These are phyloP conservation scores for Anniella stebbinsi DNA, from an alignment of 2,797 vertebrate genomes.

Conservation along the genomic window DNA sequence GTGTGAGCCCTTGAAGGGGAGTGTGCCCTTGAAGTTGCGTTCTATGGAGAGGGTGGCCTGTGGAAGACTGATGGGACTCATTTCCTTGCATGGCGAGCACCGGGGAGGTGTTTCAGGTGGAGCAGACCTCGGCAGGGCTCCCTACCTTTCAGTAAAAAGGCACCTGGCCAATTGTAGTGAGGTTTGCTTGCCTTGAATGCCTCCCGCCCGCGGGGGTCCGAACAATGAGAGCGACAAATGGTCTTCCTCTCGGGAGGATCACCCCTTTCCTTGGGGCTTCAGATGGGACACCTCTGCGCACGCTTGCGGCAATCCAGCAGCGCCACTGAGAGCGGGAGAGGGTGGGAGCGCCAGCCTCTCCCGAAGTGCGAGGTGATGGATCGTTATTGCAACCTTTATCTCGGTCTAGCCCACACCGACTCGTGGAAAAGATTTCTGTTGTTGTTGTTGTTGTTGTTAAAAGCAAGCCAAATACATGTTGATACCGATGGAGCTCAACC, in stretches of 20 bases:
- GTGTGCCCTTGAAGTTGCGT: neutral
- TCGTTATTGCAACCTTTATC: neutral
- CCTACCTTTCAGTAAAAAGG: neutral
- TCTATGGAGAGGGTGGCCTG: neutral
- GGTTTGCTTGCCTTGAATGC: neutral
- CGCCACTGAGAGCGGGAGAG: neutral
- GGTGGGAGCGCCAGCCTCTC: too few relatives aligned
- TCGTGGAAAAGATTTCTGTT: neutral
- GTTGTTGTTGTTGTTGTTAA: neutral
- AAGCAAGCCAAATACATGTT: neutral
- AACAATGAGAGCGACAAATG: neutral
- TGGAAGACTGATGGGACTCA: neutral
- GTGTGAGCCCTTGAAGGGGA: neutral
- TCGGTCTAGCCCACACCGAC: neutral
- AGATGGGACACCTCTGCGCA: neutral
- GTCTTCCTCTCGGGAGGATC: neutral
- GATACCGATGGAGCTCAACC: neutral
- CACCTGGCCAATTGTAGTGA: neutral
- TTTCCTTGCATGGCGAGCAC: neutral
- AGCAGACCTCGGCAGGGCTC: too few relatives aligned
- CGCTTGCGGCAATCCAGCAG: neutral
- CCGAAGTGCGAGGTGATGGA: too few relatives aligned
- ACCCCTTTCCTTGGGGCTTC: neutral
- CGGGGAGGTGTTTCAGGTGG: neutral
- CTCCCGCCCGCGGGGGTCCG: neutral